These are phyloP conservation scores for Mesorhabditis spiculigera DNA, from an alignment of 2,888 invertebrate species.

Conservation along the genomic window DNA sequence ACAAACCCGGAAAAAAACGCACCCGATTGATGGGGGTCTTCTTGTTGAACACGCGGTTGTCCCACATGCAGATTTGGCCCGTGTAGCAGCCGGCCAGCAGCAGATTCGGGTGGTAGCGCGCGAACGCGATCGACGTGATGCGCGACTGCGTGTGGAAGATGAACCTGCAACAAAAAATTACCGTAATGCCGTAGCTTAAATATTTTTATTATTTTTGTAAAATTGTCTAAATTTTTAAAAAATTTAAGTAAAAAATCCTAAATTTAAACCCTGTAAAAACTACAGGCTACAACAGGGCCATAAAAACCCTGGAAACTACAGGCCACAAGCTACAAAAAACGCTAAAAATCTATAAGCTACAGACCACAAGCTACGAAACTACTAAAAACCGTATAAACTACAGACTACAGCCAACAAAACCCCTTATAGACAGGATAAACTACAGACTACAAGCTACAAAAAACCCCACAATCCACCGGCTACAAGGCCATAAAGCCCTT, in stretches of 20 bases:
- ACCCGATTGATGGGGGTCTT: slow-evolving; percentile 83
- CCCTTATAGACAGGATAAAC: too few species aligned
- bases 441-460: too few species aligned
- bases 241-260: not conserved
- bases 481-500: too few species aligned
- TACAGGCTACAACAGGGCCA: not conserved
- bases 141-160: slow-evolving; percentile 69
- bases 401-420: too few species aligned
- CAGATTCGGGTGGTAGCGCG: slow-evolving; percentile 90
- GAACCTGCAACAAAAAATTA: slow-evolving; percentile 33
- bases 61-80: slow-evolving; percentile 98
- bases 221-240: not conserved
- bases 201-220: not conserved
- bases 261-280: not conserved
- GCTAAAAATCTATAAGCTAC: too few species aligned
- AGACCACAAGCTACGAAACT: too few species aligned
- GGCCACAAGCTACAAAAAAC: too few species aligned
- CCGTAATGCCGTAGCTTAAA: not conserved
- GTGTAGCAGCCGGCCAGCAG: slow-evolving; percentile 70
- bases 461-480: too few species aligned
- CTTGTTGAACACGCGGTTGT: slow-evolving; percentile 84
- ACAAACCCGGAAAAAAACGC: not conserved
- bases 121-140: slow-evolving; percentile 87
- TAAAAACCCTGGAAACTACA: not conserved
- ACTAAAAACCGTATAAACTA: too few species aligned